A percentile compares a stretch with the other conserved stretches of the same genome.
These are phyloP conservation scores for Oligia strigilis DNA, from an alignment of 2,888 invertebrate genomes.

Conservation along the genomic window DNA sequence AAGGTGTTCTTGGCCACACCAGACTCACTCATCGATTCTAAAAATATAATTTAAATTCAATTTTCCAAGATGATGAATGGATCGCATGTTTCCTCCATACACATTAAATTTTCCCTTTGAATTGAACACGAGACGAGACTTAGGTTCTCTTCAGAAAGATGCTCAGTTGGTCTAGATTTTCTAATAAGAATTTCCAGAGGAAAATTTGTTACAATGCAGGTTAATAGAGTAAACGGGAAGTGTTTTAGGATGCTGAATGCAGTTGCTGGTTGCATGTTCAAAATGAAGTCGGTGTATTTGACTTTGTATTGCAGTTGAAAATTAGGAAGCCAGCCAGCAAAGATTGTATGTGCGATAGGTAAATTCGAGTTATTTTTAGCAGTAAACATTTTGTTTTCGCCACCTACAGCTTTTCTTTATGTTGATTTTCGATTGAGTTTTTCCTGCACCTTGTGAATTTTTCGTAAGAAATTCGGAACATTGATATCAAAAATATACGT, in stretches of 20 bases:
- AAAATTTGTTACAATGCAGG: conserved; percentile 37
- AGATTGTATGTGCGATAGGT: neutral
- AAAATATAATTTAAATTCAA: conserved; percentile 38
- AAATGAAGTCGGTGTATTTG: neutral
- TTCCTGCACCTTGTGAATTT: neutral
- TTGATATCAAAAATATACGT: neutral
- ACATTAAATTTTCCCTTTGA: conserved; percentile 47
- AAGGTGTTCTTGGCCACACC: neutral
- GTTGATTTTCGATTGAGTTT: neutral
- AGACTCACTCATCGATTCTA: neutral
- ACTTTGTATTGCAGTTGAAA: neutral
- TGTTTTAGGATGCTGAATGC: conserved; percentile 18
- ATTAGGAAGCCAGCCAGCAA: neutral
- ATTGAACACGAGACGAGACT: conserved; percentile 46
- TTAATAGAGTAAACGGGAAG: conserved; percentile 19
- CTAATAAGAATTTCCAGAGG: conserved; percentile 40
- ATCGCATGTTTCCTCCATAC: conserved; percentile 50
- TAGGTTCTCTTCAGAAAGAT: conserved; percentile 33
- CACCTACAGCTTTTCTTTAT: neutral
- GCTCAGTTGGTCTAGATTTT: conserved; percentile 43
- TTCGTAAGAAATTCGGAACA: neutral
- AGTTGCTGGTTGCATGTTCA: neutral
- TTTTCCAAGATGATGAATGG: conserved; percentile 52
- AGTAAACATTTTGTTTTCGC: neutral
- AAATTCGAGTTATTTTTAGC: neutral